These are phyloP conservation scores for Elaphurus davidianus DNA, from an alignment of 2,113 vertebrate species.

Conservation along the genomic window DNA sequence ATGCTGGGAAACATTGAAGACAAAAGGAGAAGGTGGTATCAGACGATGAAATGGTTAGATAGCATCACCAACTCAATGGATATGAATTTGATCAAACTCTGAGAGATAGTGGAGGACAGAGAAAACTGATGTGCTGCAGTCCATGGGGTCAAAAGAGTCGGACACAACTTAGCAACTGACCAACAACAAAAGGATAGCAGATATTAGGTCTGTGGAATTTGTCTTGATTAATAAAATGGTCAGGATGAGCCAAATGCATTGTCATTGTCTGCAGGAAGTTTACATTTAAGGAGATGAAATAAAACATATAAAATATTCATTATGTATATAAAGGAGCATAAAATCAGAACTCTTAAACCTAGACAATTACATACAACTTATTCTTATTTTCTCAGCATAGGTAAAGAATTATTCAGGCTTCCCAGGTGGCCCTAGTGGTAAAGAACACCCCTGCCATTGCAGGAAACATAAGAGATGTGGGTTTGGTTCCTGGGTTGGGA, in stretches of 20 bases:
- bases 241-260: background rate
- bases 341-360: background rate
- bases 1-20: background rate
- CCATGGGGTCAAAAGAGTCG: background rate
- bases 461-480: background rate
- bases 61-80: background rate
- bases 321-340: background rate
- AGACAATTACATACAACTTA: background rate
- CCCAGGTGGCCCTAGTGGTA: background rate
- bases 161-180: background rate
- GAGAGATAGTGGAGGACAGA: background rate
- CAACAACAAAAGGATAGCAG: background rate
- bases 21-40: background rate
- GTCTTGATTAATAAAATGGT: background rate
- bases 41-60: background rate
- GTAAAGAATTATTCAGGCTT: background rate
- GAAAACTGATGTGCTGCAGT: background rate
- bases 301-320: background rate
- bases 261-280: background rate
- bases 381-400: background rate
- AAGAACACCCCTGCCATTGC: background rate
- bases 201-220: background rate
- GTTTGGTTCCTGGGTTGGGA: background rate
- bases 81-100: background rate
- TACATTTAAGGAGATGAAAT: slow-evolving; percentile 1